Conservation (phyloP, 2,888 invertebrate species). For the Campoplex capitator region DNA sequence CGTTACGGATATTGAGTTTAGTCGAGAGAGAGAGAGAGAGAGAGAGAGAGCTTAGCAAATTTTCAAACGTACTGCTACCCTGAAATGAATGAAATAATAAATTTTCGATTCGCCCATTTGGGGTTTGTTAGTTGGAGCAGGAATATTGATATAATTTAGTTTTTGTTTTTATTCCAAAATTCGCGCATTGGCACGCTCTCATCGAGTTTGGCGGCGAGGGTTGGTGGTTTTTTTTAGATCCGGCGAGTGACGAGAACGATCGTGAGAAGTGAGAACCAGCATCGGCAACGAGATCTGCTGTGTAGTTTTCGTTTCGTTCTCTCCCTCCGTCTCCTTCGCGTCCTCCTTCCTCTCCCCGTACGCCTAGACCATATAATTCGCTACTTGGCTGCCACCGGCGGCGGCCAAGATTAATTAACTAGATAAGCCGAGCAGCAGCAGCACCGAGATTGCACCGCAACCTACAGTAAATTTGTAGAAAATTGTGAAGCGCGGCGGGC, state of each 20-base stretch:
- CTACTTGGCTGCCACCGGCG: conserved; percentile 74
- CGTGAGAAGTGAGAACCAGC: conserved; percentile 47
- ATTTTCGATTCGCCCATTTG: too few species aligned
- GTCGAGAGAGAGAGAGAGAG: too few species aligned
- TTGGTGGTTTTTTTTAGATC: not conserved
- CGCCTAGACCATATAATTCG: conserved; percentile 39
- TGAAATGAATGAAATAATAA: too few species aligned
- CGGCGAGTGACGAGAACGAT: conserved; percentile 22
- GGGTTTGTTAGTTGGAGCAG: too few species aligned
- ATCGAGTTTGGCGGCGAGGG: not conserved
- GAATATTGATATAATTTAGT: too few species aligned
- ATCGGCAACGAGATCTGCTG: not conserved
- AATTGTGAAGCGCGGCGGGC: not conserved
- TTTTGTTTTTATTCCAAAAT: too few species aligned
- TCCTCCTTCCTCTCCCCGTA: conserved; percentile 16
- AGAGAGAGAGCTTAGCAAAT: too few species aligned
- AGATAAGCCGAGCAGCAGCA: conserved; percentile 76
- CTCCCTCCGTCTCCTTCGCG: not conserved
- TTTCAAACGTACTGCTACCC: too few species aligned
- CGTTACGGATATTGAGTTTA: too few species aligned
- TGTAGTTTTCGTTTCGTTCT: conserved; percentile 44
- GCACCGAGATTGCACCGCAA: conserved; percentile 46
- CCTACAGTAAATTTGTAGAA: conserved; percentile 28
- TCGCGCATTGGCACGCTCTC: too few species aligned
- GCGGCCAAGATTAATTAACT: conserved; percentile 83